These are phyloP conservation scores for Panthera leo DNA, from an alignment of 2,113 vertebrate species.

Conservation along the genomic window DNA sequence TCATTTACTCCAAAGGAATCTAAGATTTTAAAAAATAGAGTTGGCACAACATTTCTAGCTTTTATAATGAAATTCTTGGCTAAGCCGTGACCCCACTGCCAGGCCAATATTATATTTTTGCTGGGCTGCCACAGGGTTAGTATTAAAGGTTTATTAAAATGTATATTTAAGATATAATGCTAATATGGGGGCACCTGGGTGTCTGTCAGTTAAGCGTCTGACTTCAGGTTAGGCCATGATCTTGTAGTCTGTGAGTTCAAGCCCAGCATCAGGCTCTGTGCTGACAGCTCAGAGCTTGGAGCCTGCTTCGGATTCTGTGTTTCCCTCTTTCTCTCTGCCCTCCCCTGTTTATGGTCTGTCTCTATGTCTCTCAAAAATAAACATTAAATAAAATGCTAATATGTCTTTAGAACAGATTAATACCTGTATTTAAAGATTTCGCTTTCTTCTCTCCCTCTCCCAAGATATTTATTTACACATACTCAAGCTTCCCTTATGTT, in stretches of 20 bases:
- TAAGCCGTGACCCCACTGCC: not conserved
- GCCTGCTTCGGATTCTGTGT: too few species aligned
- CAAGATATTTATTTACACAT: not conserved
- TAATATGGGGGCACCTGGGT: not conserved
- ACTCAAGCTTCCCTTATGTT: not conserved
- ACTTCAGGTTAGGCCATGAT: too few species aligned
- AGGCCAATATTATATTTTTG: slow-evolving; percentile 23
- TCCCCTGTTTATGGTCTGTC: too few species aligned
- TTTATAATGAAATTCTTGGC: slow-evolving; percentile 16
- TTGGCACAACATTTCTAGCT: slow-evolving; percentile 25
- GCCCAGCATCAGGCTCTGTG: too few species aligned
- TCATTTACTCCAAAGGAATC: slow-evolving; percentile 49
- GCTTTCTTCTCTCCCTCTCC: not conserved
- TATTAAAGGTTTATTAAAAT: slow-evolving; percentile 15
- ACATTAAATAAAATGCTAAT: not conserved
- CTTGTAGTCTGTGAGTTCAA: too few species aligned
- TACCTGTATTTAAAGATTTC: not conserved
- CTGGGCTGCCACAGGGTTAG: not conserved
- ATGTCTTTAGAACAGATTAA: not conserved
- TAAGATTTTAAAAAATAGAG: not conserved
- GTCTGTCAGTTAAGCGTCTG: too few species aligned
- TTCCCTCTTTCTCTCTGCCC: too few species aligned
- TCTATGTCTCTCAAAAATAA: too few species aligned
- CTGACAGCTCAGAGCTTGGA: too few species aligned
- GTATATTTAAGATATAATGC: not conserved